Evolutionary conservation across 35 echinoderm and acorn worm species (phyloP).

Genomic region (Amphiura filiformis): DNA sequence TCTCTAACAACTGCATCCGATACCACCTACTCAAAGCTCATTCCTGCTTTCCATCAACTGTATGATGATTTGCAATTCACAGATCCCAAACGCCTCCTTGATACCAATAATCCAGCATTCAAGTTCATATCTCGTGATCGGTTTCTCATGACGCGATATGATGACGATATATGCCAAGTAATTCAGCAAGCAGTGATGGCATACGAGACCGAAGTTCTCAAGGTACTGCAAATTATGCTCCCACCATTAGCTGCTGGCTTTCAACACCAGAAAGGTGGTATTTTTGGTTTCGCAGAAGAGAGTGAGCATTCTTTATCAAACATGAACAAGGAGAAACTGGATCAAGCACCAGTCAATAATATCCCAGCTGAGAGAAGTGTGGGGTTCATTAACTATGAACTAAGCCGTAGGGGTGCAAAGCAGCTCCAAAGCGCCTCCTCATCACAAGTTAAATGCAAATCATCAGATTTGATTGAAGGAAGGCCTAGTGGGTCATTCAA

Average conservation of each 20-base stretch:
- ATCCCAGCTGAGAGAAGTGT: slow-evolving; percentile 13
- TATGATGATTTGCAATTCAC: slow-evolving; percentile 1
- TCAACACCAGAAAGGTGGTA: neutral
- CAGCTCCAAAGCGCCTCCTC: slow-evolving; percentile 12
- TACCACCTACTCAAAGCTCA: slow-evolving; percentile 3
- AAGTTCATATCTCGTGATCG: slow-evolving; percentile 3
- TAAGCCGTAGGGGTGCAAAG: slow-evolving; percentile 24
- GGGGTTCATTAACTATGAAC: slow-evolving; percentile 19
- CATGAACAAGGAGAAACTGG: slow-evolving; percentile 6
- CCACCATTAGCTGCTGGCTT: neutral
- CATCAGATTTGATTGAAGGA: neutral
- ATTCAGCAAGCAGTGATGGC: slow-evolving; percentile 10
- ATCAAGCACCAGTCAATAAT: neutral
- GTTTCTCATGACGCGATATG: slow-evolving; percentile 10
- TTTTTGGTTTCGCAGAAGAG: slow-evolving; percentile 1
- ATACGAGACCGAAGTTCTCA: neutral
- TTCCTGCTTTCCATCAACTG: slow-evolving; percentile 9
- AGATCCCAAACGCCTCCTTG: neutral
- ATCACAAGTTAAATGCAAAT: slow-evolving; percentile 3
- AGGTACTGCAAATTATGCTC: slow-evolving; percentile 9
- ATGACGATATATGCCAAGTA: neutral
- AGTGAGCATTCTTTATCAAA: slow-evolving; percentile 7
- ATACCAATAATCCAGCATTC: slow-evolving; percentile 11
- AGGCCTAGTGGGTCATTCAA: neutral
- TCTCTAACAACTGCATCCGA: slow-evolving; percentile 6